These are phyloP conservation scores for Chelon auratus DNA, from an alignment of 2,797 vertebrate genomes.

Conservation along the genomic window DNA sequence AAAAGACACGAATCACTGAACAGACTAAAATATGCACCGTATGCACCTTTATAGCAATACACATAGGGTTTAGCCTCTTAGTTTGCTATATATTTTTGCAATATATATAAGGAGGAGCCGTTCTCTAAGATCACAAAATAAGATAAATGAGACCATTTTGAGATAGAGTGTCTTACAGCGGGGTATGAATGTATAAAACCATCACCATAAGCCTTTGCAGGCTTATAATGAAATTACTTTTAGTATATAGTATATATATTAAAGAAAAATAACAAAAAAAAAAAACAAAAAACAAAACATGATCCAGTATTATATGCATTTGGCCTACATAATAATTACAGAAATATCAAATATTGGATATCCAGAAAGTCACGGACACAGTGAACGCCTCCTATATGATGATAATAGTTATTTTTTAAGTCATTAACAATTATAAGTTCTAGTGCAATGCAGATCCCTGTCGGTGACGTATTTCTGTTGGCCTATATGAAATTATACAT, in stretches of 20 bases:
- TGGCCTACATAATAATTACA: neutral
- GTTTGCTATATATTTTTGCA: neutral
- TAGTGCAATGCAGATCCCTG: conserved; percentile 2
- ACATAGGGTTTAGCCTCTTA: neutral
- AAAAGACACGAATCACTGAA: neutral
- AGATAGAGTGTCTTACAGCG: neutral
- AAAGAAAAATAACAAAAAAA: no score
- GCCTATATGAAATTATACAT: conserved; percentile 14
- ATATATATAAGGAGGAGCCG: neutral
- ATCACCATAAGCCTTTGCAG: neutral
- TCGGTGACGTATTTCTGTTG: conserved; percentile 22
- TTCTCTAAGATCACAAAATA: neutral
- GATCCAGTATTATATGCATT: neutral
- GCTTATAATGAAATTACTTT: neutral
- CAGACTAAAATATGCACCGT: neutral
- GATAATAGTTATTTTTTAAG: neutral
- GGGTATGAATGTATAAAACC: neutral
- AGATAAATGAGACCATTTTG: neutral
- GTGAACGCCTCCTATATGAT: neutral
- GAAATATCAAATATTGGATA: neutral
- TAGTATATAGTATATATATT: neutral
- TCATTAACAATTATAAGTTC: neutral
- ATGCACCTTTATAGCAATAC: neutral
- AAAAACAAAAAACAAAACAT: neutral
- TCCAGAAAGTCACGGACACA: neutral